Base-by-base conservation (phyloP, 2,113 vertebrate species). In the Synodontis membranacea region DNA sequence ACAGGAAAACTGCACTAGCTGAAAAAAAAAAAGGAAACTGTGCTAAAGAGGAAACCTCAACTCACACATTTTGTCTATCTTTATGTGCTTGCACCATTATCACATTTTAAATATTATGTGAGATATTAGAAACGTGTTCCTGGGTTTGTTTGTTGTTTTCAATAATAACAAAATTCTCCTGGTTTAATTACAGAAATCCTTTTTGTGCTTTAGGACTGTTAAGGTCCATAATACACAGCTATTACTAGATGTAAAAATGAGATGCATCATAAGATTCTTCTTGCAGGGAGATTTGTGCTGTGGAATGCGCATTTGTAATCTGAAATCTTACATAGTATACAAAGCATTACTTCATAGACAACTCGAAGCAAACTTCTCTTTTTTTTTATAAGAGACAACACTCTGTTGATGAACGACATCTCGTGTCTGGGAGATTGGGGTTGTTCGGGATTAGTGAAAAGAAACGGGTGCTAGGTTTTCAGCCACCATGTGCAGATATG, bases 371-470 rank as follows among this genome's bases (percentile, higher is more conserved):
- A 78, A 91, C 72, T 87, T 88, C 66, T 84, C 75, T 50, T 66
- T 87, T 80, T 70, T 50, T 66, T 87, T 80, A 44, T 86, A 86
- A 89, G 82, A 74, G 82, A 56, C 8, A 60, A 68, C 19, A 58
- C 60, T 68, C 62, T 84, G 1, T 46, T 72, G n/a, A 83, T 84
- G 74, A 54, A 58, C 80, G 31, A 54, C n/a, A 66, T 70, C 15
- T 48, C 42, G 86, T 82, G 87, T 90, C 86, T 82, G 76, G 46
- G 88, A 93, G 89, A 52, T 76, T 79, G 54, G 85, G 85, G 82
- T 89, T 88, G 82, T 87, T 93, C 89, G 89, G 42, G 87, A n/a
- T 82, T 68, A 86, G 88, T 90, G 92, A 93, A 64, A 58, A 25
- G 50, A 86, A 80, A 84, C 86, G 74, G 88, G 84, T 87, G 60